Conservation (phyloP, 1,140 invertebrate genomes). For the Ips nitidus region DNA sequence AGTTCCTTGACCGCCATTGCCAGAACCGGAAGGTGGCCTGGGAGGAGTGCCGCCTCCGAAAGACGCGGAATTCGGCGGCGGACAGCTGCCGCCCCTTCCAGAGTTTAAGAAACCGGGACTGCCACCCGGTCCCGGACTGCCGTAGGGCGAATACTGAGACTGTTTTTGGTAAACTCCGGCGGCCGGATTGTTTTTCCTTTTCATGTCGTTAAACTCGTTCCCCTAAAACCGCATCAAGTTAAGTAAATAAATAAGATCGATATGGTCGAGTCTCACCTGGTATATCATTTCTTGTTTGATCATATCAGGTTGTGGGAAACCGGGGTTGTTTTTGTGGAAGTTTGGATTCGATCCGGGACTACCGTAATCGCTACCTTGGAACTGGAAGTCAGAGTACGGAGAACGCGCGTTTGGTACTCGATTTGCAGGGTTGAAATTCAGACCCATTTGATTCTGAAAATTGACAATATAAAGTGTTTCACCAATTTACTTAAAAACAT, state of each 20-base stretch:
- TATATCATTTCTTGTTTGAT: conserved; percentile 54
- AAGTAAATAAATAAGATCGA: no score
- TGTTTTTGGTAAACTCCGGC: conserved; percentile 53
- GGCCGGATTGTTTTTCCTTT: conserved; percentile 50
- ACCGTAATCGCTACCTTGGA: conserved; percentile 56
- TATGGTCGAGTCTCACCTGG: conserved; percentile 34
- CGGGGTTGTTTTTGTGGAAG: conserved; percentile 55
- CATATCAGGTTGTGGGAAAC: conserved; percentile 52
- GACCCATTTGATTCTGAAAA: conserved; percentile 58
- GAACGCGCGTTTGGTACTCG: conserved; percentile 49
- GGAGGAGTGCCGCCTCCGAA: conserved; percentile 63
- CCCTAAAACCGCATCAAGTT: conserved; percentile 23
- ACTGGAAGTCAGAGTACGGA: conserved; percentile 53
- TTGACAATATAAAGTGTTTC: background rate
- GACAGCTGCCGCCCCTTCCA: conserved; percentile 49
- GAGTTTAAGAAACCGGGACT: conserved; percentile 64
- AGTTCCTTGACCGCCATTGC: conserved; percentile 48
- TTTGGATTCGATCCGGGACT: conserved; percentile 54
- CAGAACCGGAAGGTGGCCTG: conserved; percentile 63
- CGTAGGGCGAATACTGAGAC: conserved; percentile 70
- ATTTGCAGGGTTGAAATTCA: conserved; percentile 49
- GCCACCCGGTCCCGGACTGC: conserved; percentile 62
- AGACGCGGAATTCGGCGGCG: conserved; percentile 53
- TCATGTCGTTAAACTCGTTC: conserved; percentile 56
- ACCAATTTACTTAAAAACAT: no score